phyloP scores from a whole-genome alignment of 2,113 vertebrate species.

The Pluvianellus socialis region DNA sequence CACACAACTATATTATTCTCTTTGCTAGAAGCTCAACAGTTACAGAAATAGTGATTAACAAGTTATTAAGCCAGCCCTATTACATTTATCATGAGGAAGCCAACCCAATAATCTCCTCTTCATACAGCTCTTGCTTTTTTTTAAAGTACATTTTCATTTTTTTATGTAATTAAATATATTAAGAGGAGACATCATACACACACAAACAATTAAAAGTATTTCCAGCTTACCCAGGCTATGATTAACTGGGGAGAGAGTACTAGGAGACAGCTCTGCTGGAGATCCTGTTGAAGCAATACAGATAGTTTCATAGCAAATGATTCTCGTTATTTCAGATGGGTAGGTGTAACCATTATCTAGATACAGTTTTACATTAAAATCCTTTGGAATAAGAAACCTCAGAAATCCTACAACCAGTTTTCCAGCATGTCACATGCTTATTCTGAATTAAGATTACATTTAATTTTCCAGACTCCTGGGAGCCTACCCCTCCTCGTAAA shows the following conservation, averaged over 20 bases:
- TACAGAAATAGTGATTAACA: not conserved
- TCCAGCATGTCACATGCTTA: not conserved
- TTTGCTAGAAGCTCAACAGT: not conserved
- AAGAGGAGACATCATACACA: not conserved
- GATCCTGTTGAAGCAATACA: slow-evolving; percentile 81
- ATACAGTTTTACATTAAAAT: not conserved
- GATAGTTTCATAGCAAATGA: not conserved
- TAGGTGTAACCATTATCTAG: not conserved
- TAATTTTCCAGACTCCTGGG: not conserved
- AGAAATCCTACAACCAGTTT: not conserved
- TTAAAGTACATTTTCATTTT: not conserved
- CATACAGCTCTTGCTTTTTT: not conserved
- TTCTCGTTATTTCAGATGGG: not conserved
- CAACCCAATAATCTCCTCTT: not conserved
- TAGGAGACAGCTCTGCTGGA: slow-evolving; percentile 95
- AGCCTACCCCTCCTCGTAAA: not conserved
- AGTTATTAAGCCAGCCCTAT: not conserved
- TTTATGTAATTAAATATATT: not conserved
- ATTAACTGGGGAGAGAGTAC: slow-evolving; percentile 92
- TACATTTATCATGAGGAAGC: not conserved
- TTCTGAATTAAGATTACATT: not conserved
- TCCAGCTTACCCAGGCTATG: slow-evolving; percentile 88
- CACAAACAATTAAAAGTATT: not conserved
- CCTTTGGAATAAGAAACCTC: not conserved
- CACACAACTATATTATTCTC: not conserved